phyloP scores from a whole-genome alignment of 2,113 vertebrate species.

The Mesoclemmys tuberculata region DNA sequence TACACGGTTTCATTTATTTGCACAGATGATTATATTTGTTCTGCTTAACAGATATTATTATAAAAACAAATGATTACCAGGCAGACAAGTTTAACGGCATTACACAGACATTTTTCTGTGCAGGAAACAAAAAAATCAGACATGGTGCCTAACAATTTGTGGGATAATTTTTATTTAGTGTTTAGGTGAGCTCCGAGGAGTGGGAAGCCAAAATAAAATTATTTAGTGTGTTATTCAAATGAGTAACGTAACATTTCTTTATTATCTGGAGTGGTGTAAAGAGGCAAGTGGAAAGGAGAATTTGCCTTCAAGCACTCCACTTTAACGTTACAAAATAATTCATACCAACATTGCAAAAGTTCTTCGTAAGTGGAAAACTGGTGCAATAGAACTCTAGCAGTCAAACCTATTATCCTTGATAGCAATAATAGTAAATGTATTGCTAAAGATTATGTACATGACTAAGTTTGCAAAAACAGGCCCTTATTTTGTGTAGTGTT shows the following conservation, averaged over 20 bases:
- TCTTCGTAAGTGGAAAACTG: neutral
- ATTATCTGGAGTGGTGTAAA: neutral
- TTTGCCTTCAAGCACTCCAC: neutral
- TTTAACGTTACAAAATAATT: neutral
- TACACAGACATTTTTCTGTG: neutral
- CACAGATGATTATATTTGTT: neutral
- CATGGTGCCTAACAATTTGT: neutral
- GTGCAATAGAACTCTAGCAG: neutral
- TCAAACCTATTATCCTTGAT: neutral
- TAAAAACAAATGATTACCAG: neutral
- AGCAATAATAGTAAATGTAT: neutral
- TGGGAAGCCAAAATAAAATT: neutral
- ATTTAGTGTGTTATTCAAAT: neutral
- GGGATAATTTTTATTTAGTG: neutral
- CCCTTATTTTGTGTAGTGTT: neutral
- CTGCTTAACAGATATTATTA: neutral
- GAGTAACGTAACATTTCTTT: neutral
- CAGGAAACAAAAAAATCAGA: neutral
- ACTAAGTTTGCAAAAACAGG: neutral
- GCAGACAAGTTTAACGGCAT: neutral
- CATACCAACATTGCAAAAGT: neutral
- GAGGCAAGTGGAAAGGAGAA: neutral
- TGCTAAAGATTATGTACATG: neutral
- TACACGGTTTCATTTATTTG: neutral
- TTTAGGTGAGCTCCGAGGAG: fast-evolving